Conservation (phyloP, 2,113 vertebrate species). For the Colius striatus region DNA sequence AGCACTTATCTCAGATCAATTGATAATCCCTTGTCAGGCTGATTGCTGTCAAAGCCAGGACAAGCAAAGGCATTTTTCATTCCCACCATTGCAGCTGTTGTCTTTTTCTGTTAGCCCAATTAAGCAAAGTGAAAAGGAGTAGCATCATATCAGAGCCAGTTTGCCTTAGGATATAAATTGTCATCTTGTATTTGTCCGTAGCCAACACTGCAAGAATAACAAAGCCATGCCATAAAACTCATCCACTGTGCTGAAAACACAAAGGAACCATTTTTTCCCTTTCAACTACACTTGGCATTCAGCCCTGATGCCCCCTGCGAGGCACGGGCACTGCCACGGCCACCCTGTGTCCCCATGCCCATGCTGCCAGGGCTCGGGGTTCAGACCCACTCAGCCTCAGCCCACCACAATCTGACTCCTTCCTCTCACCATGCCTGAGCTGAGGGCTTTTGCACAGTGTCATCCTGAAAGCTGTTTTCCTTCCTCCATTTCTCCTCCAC, state of each 20-base stretch:
- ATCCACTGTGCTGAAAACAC: constrained; percentile 41
- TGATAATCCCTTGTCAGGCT: constrained; percentile 38
- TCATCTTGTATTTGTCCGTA: constrained; percentile 8
- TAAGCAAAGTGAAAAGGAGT: constrained; percentile 53
- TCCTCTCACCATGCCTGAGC: not conserved
- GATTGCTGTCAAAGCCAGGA: constrained; percentile 51
- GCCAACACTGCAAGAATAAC: constrained; percentile 36
- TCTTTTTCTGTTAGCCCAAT: constrained; percentile 64
- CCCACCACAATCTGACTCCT: not conserved
- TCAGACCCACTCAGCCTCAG: not conserved
- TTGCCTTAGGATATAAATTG: constrained; percentile 55
- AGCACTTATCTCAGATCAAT: constrained; percentile 19
- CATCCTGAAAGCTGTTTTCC: not conserved
- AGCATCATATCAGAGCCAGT: constrained; percentile 28
- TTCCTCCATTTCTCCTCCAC: not conserved
- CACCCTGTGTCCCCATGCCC: rapidly evolving
- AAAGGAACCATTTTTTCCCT: constrained; percentile 35
- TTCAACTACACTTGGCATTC: not conserved
- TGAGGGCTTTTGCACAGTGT: not conserved
- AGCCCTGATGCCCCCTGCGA: constrained; percentile 2
- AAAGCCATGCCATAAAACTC: constrained; percentile 11
- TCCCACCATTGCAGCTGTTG: constrained; percentile 54
- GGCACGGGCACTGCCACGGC: not conserved
- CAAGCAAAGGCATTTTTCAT: constrained; percentile 50
- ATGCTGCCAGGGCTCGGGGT: not conserved